A percentile compares a stretch with the other conserved stretches of the same genome.
phyloP scores from a whole-genome alignment of 2,888 invertebrate species.

The Dolomedes plantarius region DNA sequence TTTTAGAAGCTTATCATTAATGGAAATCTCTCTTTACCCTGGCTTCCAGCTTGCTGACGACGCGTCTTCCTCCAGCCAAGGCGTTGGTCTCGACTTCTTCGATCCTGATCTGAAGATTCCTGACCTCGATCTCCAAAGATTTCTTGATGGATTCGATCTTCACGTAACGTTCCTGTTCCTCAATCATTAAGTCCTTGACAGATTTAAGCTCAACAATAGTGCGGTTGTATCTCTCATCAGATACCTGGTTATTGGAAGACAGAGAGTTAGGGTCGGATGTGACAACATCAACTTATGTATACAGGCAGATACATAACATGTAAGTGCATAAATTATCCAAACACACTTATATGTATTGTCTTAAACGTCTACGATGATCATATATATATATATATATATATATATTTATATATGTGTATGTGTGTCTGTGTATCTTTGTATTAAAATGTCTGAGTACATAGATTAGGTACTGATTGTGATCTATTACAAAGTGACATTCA shows the following conservation, averaged over 20 bases:
- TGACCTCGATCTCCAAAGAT: slow-evolving; percentile 96
- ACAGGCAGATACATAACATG: no score
- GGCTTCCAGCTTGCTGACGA: slow-evolving; percentile 97
- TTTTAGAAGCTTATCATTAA: no score
- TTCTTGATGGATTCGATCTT: slow-evolving; percentile 98
- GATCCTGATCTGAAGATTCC: slow-evolving; percentile 92
- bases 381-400: no score
- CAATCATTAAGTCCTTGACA: slow-evolving; percentile 93
- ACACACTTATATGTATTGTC: no score
- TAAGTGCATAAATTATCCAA: no score
- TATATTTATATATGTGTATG: no score
- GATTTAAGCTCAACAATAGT: slow-evolving; percentile 93
- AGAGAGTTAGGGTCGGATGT: neutral
- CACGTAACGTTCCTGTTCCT: slow-evolving; percentile 96
- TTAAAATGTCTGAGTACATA: no score
- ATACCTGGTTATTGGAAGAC: slow-evolving; percentile 76
- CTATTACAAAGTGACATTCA: no score
- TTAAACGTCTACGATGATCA: no score
- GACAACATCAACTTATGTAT: no score
- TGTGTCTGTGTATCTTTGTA: no score
- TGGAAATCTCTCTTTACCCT: slow-evolving; percentile 79
- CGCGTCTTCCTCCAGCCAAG: slow-evolving; percentile 95
- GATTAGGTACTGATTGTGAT: no score
- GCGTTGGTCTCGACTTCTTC: slow-evolving; percentile 98
- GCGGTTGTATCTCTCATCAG: slow-evolving; percentile 96